Conservation (phyloP, 2,113 vertebrate species). For the Rana temporaria region DNA sequence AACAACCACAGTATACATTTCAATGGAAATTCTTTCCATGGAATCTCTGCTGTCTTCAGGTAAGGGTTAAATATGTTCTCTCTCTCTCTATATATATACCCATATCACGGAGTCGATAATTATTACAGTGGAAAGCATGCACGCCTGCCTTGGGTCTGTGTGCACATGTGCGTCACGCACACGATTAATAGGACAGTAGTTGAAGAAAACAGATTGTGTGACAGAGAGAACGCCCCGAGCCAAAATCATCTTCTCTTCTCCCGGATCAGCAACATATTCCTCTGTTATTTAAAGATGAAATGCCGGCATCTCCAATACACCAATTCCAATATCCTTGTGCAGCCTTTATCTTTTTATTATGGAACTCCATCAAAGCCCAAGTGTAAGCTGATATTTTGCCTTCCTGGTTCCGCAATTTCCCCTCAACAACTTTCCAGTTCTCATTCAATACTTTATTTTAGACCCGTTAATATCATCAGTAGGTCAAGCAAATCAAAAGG, state of each 20-base stretch:
- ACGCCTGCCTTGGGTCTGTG: background rate
- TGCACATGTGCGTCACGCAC: background rate
- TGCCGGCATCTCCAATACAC: background rate
- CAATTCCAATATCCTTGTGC: background rate
- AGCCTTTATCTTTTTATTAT: background rate
- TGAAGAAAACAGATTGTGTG: constrained; percentile 44
- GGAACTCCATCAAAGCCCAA: too few relatives aligned
- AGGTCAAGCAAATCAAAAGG: too few relatives aligned
- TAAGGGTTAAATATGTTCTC: too few relatives aligned
- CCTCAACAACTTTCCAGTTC: too few relatives aligned
- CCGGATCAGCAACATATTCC: constrained; percentile 24
- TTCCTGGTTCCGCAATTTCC: too few relatives aligned
- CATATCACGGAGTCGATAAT: background rate
- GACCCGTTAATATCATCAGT: too few relatives aligned
- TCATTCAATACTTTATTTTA: too few relatives aligned
- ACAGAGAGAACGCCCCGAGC: constrained; percentile 9
- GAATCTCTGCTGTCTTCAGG: background rate
- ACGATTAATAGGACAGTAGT: background rate
- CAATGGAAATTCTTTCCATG: too few relatives aligned
- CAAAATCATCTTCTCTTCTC: constrained; percentile 16
- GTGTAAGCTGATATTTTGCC: too few relatives aligned
- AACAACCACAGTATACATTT: too few relatives aligned
- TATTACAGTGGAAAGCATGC: background rate
- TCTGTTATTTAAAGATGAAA: constrained; percentile 4
- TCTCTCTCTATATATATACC: too few relatives aligned